These are phyloP conservation scores for Florisuga fusca DNA, from an alignment of 2,797 vertebrate genomes.

Conservation along the genomic window DNA sequence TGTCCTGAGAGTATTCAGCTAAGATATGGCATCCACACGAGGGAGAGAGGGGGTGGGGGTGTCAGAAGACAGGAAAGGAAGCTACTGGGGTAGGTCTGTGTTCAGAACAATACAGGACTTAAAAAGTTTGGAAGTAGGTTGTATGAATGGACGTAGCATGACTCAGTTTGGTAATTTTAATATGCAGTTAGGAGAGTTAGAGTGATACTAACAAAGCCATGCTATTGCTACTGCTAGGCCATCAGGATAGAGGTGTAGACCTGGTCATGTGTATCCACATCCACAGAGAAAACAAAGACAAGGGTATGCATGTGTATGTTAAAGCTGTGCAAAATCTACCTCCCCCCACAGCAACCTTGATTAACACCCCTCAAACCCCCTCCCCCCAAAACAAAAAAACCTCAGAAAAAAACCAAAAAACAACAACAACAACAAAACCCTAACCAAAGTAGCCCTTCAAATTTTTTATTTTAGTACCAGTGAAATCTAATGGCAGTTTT, in stretches of 20 bases:
- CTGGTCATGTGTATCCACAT: fast-evolving
- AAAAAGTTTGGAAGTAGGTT: neutral
- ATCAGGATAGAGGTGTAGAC: neutral
- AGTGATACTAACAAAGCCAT: neutral
- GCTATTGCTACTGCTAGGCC: neutral
- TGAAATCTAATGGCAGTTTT: slow-evolving; percentile 8
- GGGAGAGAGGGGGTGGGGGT: neutral
- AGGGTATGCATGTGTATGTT: neutral
- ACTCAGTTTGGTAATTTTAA: neutral
- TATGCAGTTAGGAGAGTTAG: neutral
- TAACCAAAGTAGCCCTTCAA: neutral
- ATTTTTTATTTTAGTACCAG: neutral
- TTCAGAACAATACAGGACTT: neutral
- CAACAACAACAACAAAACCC: too few relatives aligned
- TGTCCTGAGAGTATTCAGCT: neutral
- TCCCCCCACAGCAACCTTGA: neutral
- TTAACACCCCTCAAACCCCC: neutral
- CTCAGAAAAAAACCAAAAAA: too few relatives aligned
- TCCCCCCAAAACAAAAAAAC: too few relatives aligned
- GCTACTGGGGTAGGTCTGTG: neutral
- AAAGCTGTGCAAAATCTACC: neutral
- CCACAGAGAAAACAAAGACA: neutral
- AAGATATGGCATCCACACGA: fast-evolving
- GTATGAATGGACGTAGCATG: neutral
- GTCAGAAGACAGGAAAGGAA: neutral